Conservation (phyloP, 2,797 vertebrate species). For the Staurois parvus region DNA sequence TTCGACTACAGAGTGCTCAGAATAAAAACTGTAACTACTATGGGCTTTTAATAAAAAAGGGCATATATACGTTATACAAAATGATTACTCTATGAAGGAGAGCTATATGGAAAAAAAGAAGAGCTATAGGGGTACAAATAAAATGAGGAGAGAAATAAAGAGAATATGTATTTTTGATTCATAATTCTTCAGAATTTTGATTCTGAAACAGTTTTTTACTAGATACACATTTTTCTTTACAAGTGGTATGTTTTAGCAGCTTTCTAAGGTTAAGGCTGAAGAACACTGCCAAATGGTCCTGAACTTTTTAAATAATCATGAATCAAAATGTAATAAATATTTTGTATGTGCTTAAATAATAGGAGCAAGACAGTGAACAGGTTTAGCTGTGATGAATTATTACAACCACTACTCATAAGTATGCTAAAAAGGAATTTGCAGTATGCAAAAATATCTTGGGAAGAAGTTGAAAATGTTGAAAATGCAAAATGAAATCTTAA, state of each 20-base stretch:
- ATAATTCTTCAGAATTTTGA: neutral
- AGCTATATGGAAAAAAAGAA: too few relatives aligned
- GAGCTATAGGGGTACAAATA: too few relatives aligned
- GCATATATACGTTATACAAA: too few relatives aligned
- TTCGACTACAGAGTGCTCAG: too few relatives aligned
- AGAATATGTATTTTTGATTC: too few relatives aligned
- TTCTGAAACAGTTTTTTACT: too few relatives aligned
- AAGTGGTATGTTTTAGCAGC: too few relatives aligned
- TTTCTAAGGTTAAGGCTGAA: too few relatives aligned
- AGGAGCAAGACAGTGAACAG: constrained; percentile 8
- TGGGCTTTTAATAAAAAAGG: too few relatives aligned
- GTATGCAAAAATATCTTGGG: constrained; percentile 7
- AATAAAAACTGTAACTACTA: too few relatives aligned
- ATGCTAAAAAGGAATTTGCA: constrained; percentile 3
- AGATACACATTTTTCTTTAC: neutral
- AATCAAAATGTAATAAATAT: neutral
- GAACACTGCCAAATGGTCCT: neutral
- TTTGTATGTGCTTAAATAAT: neutral
- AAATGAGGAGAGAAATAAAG: too few relatives aligned
- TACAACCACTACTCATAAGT: constrained; percentile 17
- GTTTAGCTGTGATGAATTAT: constrained; percentile 33
- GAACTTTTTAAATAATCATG: neutral
- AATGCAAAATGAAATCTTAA: constrained; percentile 68
- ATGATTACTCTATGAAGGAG: too few relatives aligned
- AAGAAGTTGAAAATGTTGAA: constrained; percentile 19